Evolutionary conservation across 2,797 vertebrate genomes (phyloP), one percentile per base, ranked within the genome.

Genomic region (Ceryle rudis): DNA sequence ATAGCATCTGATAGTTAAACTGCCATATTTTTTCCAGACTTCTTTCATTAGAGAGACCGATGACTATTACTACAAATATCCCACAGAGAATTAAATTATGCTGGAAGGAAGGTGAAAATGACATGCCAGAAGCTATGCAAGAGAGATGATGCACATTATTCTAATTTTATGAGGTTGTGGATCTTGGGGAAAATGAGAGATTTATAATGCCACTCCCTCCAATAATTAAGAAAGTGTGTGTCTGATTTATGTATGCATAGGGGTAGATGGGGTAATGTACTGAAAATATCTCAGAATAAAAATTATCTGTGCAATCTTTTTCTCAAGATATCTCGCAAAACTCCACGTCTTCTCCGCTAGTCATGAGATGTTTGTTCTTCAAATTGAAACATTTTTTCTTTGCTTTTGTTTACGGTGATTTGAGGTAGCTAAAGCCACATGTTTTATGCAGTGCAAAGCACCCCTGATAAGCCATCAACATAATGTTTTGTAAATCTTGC

Each of bases 171-270:
- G 94, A 94, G 80, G 22, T 31, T 93, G 60, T 89, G 65, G 37
- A 90, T 88, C 89, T 91, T 97, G 89, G 72, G 72, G 86, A 94
- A 94, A 86, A 93, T 9, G 54, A 94, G 70, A 90, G 66, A 86
- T 90, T 94, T 86, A 66, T 82, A 77, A 69, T 75, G 37, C 47
- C 78, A 90, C 66, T 94, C 72, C 87, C 67, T 69, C 35, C 21
- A 65, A 29, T 91, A 80, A 94, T 75, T 86, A 82, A 81, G 80
- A 31, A 89, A 90, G 81, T 5, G 46, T 54, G 93, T 93, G 58
- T 33, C 42, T 92, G 73, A 95, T 92, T 93, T 90, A 83, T 78
- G 42, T 39, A 10, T 83, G 7, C 39, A 54, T 75, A 58, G 37
- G 86, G 82, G 65, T 90, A 93, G 67, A 57, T 64, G 60, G 60